Evolutionary conservation across 2,888 invertebrate species (phyloP), one percentile per base, ranked within the genome.

Genomic region (Drosophila rellima): DNA sequence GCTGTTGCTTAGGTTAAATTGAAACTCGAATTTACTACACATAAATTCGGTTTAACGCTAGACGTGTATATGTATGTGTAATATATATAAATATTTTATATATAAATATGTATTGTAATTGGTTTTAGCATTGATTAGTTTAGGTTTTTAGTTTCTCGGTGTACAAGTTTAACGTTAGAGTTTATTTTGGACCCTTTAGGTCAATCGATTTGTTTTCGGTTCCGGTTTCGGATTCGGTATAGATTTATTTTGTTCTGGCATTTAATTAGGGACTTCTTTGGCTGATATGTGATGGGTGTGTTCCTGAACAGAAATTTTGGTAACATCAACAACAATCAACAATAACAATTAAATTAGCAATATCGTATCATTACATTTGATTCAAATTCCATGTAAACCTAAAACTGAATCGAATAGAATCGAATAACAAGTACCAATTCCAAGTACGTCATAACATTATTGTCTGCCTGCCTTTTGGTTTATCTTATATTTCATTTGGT

Each of bases 1-100:
- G 71, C 80, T 83, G 79, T 86, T 83, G 79, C 77, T 82, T 86
- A 83, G 74, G 65, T 62, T 83, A 77, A 70, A 72, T 70, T 86
- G 84, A 83, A 83, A 84, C 83, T 70, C 87, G 83, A 87, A 87
- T 83, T 82, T 80, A 73, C 69, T 67, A 70, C 70, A 74, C 79
- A 77, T 83, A 83, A 83, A 83, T 83, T 83, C 82, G 82, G 82
- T 86, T 83, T 83, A 83, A 86, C 86, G 71, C 71, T 83, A 81
- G 55, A 77, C 62, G 64, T 80, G 67, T 78, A 48, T 72, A 52
- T 68, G 42, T 66, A 35, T n/a, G 35, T 35, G 33, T 35, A 35
- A 39, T 48, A 18, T 69, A 18, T 72, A 26, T 52, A 52, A 70
- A 55, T 59, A 33, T 37, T 40, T 8, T 57, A 51, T 73, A 48